phyloP scores from a whole-genome alignment of 2,888 invertebrate genomes.

The Trissolcus japonicus region DNA sequence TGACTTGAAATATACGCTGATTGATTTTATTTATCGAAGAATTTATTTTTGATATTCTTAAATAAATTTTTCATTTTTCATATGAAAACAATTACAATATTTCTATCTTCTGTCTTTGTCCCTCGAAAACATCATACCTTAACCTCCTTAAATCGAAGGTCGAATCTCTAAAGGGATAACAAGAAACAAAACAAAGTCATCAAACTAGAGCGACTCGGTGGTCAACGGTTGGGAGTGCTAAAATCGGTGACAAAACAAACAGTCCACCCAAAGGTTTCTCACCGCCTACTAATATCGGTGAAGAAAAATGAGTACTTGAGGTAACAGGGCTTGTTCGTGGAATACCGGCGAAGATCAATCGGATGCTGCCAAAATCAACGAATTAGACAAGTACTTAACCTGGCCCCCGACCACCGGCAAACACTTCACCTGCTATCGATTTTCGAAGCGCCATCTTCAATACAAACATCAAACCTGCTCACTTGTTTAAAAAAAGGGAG shows the following conservation, averaged over 20 bases:
- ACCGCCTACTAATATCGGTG: slow-evolving; percentile 55
- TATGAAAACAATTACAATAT: no score
- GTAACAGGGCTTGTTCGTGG: slow-evolving; percentile 44
- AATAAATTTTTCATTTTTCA: no score
- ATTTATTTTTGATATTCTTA: no score
- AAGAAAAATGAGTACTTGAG: slow-evolving; percentile 52
- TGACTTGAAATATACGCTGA: no score
- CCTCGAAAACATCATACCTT: not conserved
- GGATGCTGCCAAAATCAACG: slow-evolving; percentile 37
- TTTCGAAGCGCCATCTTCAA: no score
- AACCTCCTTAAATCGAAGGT: no score
- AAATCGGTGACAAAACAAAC: slow-evolving; percentile 62
- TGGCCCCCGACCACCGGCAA: slow-evolving; percentile 53
- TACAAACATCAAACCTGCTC: no score
- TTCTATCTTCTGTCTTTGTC: no score
- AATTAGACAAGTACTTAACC: slow-evolving; percentile 46
- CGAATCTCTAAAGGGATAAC: not conserved
- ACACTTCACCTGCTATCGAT: slow-evolving; percentile 17
- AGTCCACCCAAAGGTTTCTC: slow-evolving; percentile 42
- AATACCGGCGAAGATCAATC: slow-evolving; percentile 55
- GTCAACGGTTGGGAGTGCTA: slow-evolving; percentile 58
- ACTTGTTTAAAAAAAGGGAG: not conserved
- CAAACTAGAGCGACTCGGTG: slow-evolving; percentile 36
- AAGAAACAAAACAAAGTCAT: slow-evolving; percentile 36
- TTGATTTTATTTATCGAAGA: no score